phyloP scores from a whole-genome alignment of 2,113 vertebrate species.

The Ophthalmolycus amberensis region DNA sequence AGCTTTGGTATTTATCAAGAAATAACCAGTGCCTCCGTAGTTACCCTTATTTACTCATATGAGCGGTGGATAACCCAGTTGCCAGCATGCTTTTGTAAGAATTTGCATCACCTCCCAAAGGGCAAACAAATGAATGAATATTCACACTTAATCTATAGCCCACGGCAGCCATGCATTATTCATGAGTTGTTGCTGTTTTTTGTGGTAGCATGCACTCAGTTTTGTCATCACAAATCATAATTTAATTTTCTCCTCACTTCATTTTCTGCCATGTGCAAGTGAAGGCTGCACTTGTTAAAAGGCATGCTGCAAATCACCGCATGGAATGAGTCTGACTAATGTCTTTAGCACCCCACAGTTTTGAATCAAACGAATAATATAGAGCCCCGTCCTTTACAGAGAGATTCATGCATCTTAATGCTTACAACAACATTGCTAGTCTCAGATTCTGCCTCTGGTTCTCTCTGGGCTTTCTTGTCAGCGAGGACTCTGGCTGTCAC shows the following conservation, averaged over 20 bases:
- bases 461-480: slow-evolving; percentile 52
- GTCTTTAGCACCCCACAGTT: slow-evolving; percentile 60
- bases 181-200: slow-evolving; percentile 78
- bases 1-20: slow-evolving; percentile 41
- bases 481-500: slow-evolving; percentile 41
- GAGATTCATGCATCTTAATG: slow-evolving; percentile 46
- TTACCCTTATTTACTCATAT: slow-evolving; percentile 70
- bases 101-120: slow-evolving; percentile 85
- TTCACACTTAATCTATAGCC: slow-evolving; percentile 87
- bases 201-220: slow-evolving; percentile 67
- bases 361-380: slow-evolving; percentile 64
- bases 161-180: slow-evolving; percentile 81
- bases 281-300: slow-evolving; percentile 65
- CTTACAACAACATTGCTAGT: slow-evolving; percentile 54
- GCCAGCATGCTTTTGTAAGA: slow-evolving; percentile 74
- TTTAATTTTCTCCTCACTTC: slow-evolving; percentile 71
- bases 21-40: slow-evolving; percentile 44
- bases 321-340: slow-evolving; percentile 34
- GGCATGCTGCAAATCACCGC: slow-evolving; percentile 56
- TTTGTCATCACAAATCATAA: slow-evolving; percentile 81
- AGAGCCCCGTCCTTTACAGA: slow-evolving; percentile 32
- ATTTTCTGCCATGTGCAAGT: slow-evolving; percentile 60
- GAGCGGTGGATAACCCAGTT: slow-evolving; percentile 69
- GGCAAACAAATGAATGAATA: slow-evolving; percentile 86
- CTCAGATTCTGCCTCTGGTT: slow-evolving; percentile 52